Evolutionary conservation across 2,113 vertebrate genomes (phyloP).

Genomic region (Larimichthys crocea): DNA sequence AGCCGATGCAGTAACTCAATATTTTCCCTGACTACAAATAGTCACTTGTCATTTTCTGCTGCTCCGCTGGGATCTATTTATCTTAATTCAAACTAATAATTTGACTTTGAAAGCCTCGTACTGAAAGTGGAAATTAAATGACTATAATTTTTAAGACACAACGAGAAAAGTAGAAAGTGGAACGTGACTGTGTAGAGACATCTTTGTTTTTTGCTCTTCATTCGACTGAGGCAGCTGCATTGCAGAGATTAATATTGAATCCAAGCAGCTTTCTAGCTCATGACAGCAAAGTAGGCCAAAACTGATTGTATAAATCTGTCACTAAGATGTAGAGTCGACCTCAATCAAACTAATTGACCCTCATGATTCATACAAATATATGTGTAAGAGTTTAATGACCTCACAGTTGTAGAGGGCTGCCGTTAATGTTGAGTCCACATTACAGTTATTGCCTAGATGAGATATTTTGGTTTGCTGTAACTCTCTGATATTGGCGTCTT

Average conservation of each 20-base stretch:
- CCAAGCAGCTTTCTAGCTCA: neutral
- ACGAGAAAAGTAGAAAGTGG: neutral
- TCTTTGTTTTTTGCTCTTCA: too few relatives aligned
- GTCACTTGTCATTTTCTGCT: neutral
- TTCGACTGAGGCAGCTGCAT: neutral
- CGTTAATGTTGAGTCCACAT: too few relatives aligned
- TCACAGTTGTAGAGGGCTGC: too few relatives aligned
- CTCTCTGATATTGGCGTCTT: too few relatives aligned
- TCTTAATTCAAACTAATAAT: neutral
- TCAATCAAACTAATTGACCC: neutral
- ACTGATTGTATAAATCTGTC: neutral
- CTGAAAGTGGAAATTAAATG: neutral
- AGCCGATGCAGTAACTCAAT: neutral
- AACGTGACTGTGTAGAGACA: neutral
- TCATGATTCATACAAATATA: too few relatives aligned
- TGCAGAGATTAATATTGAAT: neutral
- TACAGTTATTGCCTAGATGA: too few relatives aligned
- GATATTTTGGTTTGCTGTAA: too few relatives aligned
- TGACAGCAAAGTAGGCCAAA: neutral
- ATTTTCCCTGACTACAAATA: neutral
- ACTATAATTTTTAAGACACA: neutral
- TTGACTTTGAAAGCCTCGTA: neutral
- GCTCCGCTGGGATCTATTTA: neutral
- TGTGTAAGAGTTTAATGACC: too few relatives aligned
- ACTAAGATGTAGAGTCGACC: neutral